These are phyloP conservation scores for Autographa pulchrina DNA, from an alignment of 2,888 invertebrate genomes.

Conservation along the genomic window DNA sequence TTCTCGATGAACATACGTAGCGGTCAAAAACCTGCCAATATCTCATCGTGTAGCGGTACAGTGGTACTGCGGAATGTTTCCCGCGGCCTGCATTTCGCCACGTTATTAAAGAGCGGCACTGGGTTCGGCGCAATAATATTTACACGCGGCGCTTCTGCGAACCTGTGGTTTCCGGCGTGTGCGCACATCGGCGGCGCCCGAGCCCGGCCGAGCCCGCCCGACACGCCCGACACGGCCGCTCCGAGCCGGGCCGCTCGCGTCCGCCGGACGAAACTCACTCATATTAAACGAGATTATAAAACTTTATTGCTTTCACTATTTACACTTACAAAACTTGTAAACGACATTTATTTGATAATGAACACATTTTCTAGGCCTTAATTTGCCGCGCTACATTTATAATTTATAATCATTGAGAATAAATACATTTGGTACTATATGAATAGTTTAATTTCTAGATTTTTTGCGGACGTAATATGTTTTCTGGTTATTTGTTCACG, in stretches of 20 bases:
- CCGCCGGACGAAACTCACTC: conserved; percentile 63
- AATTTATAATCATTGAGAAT: neutral
- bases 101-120: conserved; percentile 64
- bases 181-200: conserved; percentile 54
- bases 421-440: neutral
- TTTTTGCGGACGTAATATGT: conserved; percentile 28
- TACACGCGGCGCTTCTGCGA: conserved; percentile 78
- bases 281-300: conserved; percentile 61
- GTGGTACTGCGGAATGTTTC: conserved; percentile 69
- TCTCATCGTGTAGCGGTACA: conserved; percentile 72
- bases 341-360: conserved; percentile 39
- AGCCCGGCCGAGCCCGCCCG: conserved; percentile 37
- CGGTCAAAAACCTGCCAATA: conserved; percentile 73
- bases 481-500: conserved; percentile 35
- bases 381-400: conserved; percentile 5
- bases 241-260: conserved; percentile 41
- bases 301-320: conserved; percentile 57
- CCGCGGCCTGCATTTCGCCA: conserved; percentile 66
- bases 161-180: conserved; percentile 78
- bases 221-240: conserved; percentile 42
- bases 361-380: conserved; percentile 32
- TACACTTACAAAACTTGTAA: conserved; percentile 39
- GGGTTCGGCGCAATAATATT: conserved; percentile 75
- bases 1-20: conserved; percentile 61
- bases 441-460: conserved; percentile 16